Conservation (phyloP, 2,113 vertebrate genomes). For the Daboia siamensis region DNA sequence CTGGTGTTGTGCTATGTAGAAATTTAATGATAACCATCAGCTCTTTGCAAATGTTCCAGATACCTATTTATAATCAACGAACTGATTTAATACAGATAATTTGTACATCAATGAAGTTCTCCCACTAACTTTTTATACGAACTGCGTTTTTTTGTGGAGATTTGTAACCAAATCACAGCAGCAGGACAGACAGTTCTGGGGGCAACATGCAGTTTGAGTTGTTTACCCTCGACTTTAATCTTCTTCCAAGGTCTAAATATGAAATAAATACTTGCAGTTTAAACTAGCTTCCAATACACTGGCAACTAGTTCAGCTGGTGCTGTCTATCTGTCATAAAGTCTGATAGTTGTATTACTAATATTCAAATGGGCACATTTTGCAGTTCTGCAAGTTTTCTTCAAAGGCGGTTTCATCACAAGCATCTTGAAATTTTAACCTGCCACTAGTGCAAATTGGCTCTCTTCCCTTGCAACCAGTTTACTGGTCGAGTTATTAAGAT, state of each 20-base stretch:
- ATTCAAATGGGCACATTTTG: neutral
- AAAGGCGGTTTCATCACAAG: neutral
- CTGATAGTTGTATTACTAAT: neutral
- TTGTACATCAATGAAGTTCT: neutral
- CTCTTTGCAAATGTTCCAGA: neutral
- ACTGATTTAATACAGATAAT: neutral
- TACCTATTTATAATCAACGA: neutral
- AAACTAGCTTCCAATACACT: neutral
- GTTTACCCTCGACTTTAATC: neutral
- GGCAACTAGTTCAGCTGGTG: neutral
- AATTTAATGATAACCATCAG: neutral
- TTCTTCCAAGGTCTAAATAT: neutral
- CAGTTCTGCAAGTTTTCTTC: neutral
- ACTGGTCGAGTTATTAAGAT: neutral
- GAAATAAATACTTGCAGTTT: too few relatives aligned
- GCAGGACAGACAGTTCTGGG: neutral
- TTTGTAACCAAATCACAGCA: neutral
- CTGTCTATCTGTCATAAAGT: neutral
- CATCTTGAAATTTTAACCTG: neutral
- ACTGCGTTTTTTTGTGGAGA: neutral
- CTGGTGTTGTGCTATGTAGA: neutral
- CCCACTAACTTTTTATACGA: neutral
- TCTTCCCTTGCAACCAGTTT: neutral
- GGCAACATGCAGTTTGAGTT: neutral
- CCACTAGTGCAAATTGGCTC: neutral